Evolutionary conservation across 2,113 vertebrate genomes (phyloP).

Genomic region (Lepus europaeus): DNA sequence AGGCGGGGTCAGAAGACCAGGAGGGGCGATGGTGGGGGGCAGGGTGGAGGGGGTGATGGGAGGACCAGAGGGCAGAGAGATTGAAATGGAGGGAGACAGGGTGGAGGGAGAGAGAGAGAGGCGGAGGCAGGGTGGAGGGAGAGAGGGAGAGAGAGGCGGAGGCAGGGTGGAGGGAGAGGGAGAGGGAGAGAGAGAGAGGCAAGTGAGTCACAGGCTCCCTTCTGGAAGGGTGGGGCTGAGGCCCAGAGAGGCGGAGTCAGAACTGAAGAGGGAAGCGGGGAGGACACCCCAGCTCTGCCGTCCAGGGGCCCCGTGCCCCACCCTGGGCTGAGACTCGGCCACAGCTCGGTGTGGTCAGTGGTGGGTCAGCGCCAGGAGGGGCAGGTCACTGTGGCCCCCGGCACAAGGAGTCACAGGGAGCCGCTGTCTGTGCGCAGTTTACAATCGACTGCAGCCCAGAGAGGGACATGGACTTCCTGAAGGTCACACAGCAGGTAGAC

Average conservation of each 20-base stretch:
- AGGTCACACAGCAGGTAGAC: not conserved
- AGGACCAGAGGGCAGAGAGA: slow-evolving; percentile 43
- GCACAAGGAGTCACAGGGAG: not conserved
- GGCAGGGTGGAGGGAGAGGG: not conserved
- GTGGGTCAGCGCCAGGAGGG: not conserved
- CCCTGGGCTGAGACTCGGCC: not conserved
- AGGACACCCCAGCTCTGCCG: not conserved
- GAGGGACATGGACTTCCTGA: not conserved
- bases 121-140: not conserved
- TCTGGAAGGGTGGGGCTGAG: slow-evolving; percentile 56
- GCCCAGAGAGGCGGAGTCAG: slow-evolving; percentile 63
- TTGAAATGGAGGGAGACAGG: slow-evolving; percentile 45
- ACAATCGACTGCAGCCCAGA: slow-evolving; percentile 19
- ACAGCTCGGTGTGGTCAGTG: not conserved
- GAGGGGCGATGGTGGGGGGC: not conserved
- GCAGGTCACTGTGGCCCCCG: not conserved
- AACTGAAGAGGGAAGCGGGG: not conserved
- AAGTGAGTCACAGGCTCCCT: slow-evolving; percentile 72
- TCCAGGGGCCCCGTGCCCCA: not conserved
- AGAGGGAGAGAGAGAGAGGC: slow-evolving; percentile 63
- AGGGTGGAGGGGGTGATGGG: slow-evolving; percentile 50
- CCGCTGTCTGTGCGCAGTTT: not conserved
- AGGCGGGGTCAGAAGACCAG: not conserved
- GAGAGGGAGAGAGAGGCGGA: slow-evolving; percentile 48
- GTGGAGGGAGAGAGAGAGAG: slow-evolving; percentile 59